Base-by-base conservation (phyloP, 2,888 invertebrate genomes). In the Galeruca laticollis region DNA sequence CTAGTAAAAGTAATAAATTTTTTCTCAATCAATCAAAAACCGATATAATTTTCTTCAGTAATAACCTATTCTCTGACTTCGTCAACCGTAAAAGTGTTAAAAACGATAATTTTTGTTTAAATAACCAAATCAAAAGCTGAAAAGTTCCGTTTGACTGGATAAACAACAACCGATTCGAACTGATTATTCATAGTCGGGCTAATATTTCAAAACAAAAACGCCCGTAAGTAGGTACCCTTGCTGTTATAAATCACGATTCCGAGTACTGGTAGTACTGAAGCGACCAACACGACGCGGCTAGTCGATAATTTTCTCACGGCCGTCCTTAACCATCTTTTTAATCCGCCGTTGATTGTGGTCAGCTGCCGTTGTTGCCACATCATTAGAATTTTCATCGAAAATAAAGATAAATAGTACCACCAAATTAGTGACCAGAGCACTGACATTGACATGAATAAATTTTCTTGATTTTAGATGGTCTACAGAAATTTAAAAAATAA, bases 291-390 rank as follows among this genome's bases (percentile, higher is more conserved):
- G 31, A 18, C 33, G 54, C 61, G 18, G 49, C 51, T 49, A 56
- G 31, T 37, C 63, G 69, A 69, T 63, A 51, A 69, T 69, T 63
- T 69, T 69, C 69, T 69, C 69, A 69, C 69, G 69, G 69, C 63
- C 69, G 62, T 62, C 68, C 57, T 57, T 47, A 63, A 63, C 63
- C 59, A 56, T 66, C 59, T 52, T 49, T 49, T 69, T 66, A 70
- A 70, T 70, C 57, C 57, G 70, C 49, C 61, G 61, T 66, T 61
- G 66, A 70, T 62, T 57, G 70, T 61, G 60, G 60, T 61, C 62
- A 49, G 56, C 40, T 26, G 11, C 2, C 31, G 5, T 15, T 15
- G 56, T 57, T 57, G 56, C 35, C 56, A 1, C 10, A 54, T 31
- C 54, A 11, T 26, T 26, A 8, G 6, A 54, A 18, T 18, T 47